A percentile compares a stretch with the other conserved stretches of the same genome.
These are phyloP conservation scores for Artemia sinica DNA, from an alignment of 2,888 invertebrate species.

Conservation along the genomic window DNA sequence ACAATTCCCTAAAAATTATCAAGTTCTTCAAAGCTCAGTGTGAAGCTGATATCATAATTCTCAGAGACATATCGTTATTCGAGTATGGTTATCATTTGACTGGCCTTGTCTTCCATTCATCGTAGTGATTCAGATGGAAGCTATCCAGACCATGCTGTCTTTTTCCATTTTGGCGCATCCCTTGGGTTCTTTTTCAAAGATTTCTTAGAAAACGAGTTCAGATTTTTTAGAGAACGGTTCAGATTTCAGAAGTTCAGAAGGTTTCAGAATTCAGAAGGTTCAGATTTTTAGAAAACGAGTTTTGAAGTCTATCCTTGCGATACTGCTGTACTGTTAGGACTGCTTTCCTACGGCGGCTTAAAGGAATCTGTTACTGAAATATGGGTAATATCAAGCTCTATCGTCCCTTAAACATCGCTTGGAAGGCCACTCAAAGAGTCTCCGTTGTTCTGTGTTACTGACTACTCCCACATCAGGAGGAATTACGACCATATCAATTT, in stretches of 20 bases:
- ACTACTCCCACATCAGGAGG: not conserved
- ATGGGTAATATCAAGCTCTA: not conserved
- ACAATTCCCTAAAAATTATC: not conserved
- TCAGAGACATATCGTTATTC: not conserved
- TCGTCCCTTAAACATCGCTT: not conserved
- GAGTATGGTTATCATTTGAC: not conserved
- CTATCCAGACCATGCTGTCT: not conserved
- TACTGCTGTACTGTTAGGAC: no score
- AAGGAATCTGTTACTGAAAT: not conserved
- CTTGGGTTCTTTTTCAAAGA: not conserved
- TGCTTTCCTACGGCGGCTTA: no score
- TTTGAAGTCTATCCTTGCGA: no score
- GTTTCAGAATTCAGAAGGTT: no score
- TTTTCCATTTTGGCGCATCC: not conserved
- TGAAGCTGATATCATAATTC: not conserved
- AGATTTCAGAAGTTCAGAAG: no score
- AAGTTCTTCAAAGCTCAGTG: constrained; percentile 1
- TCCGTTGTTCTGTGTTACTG: not conserved
- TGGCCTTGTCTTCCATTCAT: not conserved
- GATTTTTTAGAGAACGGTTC: no score
- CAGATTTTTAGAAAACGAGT: no score
- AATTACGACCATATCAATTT: no score
- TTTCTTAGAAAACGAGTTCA: no score
- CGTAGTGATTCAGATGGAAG: not conserved
- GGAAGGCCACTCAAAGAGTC: not conserved